Evolutionary conservation across 2,888 invertebrate genomes (phyloP), one percentile per base, ranked within the genome.

Genomic region (Caenorhabditis sinica): DNA sequence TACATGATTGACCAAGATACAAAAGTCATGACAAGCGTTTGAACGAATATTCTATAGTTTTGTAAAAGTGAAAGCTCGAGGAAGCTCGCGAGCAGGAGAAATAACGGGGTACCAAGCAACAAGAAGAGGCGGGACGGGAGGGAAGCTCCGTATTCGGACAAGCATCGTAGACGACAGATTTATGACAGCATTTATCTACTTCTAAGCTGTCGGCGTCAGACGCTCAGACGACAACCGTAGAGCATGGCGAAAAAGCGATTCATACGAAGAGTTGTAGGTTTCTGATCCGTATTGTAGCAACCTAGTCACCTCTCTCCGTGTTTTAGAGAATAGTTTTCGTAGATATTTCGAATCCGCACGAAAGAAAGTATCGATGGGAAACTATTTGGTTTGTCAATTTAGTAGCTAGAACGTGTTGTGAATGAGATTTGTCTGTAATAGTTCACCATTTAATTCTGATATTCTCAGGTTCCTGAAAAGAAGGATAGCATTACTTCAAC

Each of bases 31-130:
- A n/a, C 49, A 20, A 49, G n/a, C 17, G 8, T n/a, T 49, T n/a
- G 8, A 8, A 49, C 11, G 5, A 15, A 28, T 15, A 56, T 28
- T 25, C 56, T 6, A 40, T 11, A 15, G 11, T 2, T 36, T 23
- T 9, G 30, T 45, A 40, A 45, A 65, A 30, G 20, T 45, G 28
- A 45, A 65, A 25, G n/a, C 20, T 23, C 4, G 45, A 3, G 25
- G 28, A 43, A 30, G 17, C 33, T 53, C 15, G 15, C 49, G 15
- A 53, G 33, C 25, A 56, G 49, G 11, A 9, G 49, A 53, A 68
- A 53, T 53, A 53, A 53, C 51, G 53, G 68, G 65, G 68, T 53
- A 53, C 68, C 68, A 68, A 51, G 68, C 68, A 68, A 68, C 68
- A 68, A 15, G 53, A 25, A n/a, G 4, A 33, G 25, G 15, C 20